These are phyloP conservation scores for Sesamia inferens DNA, from an alignment of 2,888 invertebrate species.

Conservation along the genomic window DNA sequence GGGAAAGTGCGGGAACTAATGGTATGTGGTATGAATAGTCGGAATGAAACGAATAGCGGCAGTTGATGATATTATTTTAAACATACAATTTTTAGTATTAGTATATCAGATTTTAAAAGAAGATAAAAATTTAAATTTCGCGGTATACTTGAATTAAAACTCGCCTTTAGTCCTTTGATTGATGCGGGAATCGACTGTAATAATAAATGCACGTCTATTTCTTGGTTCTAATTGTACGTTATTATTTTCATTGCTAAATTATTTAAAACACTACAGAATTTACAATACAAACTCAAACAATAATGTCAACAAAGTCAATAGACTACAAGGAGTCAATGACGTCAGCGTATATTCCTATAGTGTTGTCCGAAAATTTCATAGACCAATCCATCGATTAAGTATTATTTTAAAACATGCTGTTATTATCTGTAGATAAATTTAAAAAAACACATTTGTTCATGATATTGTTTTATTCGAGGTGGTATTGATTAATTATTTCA, in stretches of 20 bases:
- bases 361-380: constrained; percentile 49
- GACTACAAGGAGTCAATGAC: constrained; percentile 55
- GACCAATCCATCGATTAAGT: constrained; percentile 44
- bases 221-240: constrained; percentile 21
- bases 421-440: background rate
- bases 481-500: background rate
- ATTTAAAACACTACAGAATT: constrained; percentile 44
- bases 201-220: constrained; percentile 23
- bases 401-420: background rate
- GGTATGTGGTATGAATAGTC: background rate
- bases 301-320: constrained; percentile 63
- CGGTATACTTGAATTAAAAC: constrained; percentile 57
- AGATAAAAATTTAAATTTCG: constrained; percentile 66
- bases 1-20: constrained; percentile 7
- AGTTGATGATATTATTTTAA: background rate
- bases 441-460: background rate
- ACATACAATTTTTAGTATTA: background rate
- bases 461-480: background rate
- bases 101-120: background rate
- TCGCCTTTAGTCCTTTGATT: constrained; percentile 48
- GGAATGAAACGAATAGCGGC: background rate
- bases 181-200: constrained; percentile 14
- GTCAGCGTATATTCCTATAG: constrained; percentile 60
- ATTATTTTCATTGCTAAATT: constrained; percentile 46
- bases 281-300: constrained; percentile 48